phyloP scores from a whole-genome alignment of 2,113 vertebrate genomes.

The Alexandromys fortis region DNA sequence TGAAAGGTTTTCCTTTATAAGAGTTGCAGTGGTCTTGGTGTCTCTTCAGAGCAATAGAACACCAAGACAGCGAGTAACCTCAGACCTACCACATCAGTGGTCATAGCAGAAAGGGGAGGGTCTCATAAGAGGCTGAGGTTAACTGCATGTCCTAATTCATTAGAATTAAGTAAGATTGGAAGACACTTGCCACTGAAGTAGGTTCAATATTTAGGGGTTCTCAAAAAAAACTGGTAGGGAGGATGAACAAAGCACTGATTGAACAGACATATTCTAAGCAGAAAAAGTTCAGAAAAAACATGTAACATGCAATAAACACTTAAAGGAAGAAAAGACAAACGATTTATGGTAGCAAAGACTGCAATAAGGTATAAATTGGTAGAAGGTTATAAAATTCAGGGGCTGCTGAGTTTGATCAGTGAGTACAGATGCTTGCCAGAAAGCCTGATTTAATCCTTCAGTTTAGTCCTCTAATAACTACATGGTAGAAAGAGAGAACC shows the following conservation, averaged over 20 bases:
- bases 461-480: background rate
- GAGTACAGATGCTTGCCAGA: background rate
- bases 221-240: background rate
- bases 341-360: background rate
- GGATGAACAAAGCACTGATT: background rate
- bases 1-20: background rate
- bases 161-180: background rate
- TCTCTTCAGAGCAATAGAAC: background rate
- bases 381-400: background rate
- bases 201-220: conserved; percentile 1
- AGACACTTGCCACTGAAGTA: conserved; percentile 29
- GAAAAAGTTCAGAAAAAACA: conserved; percentile 44
- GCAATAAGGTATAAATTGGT: background rate
- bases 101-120: background rate
- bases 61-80: background rate
- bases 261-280: conserved; percentile 1
- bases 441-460: background rate
- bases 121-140: background rate
- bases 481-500: background rate
- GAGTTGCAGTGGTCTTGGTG: background rate
- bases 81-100: background rate
- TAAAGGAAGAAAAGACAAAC: background rate
- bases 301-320: background rate
- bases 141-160: conserved; percentile 21
- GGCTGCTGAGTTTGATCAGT: background rate